Conservation (phyloP, 2,888 invertebrate genomes). For the Ceraclea dissimilis region DNA sequence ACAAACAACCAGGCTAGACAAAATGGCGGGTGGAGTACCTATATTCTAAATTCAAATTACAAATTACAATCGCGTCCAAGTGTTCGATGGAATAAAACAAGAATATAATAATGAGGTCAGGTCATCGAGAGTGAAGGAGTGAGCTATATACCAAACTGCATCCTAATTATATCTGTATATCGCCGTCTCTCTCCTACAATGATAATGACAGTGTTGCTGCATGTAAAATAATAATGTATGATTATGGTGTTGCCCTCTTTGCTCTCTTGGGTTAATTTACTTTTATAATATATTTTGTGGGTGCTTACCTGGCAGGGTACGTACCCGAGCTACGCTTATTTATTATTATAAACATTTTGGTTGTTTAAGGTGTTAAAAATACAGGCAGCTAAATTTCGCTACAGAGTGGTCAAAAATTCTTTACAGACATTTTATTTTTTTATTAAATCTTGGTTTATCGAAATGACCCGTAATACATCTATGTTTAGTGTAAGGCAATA, state of each 20-base stretch:
- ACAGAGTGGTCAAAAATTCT: not conserved
- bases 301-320: not conserved
- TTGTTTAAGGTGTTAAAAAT: not conserved
- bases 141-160: not conserved
- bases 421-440: no score
- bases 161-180: no score
- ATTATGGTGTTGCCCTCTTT: not conserved
- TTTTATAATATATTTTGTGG: not conserved
- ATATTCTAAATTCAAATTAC: not conserved
- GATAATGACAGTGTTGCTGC: not conserved
- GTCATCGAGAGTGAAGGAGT: not conserved
- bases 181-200: not conserved
- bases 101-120: not conserved
- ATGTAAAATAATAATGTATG: not conserved
- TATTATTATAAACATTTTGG: not conserved
- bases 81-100: no score
- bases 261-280: not conserved
- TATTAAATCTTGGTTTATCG: no score
- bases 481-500: no score
- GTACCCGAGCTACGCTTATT: not conserved
- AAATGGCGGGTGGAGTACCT: not conserved
- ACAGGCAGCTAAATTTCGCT: not conserved
- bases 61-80: not conserved
- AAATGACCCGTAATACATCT: no score
- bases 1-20: not conserved